These are phyloP conservation scores for Andrena dorsata DNA, from an alignment of 2,888 invertebrate species.

Conservation along the genomic window DNA sequence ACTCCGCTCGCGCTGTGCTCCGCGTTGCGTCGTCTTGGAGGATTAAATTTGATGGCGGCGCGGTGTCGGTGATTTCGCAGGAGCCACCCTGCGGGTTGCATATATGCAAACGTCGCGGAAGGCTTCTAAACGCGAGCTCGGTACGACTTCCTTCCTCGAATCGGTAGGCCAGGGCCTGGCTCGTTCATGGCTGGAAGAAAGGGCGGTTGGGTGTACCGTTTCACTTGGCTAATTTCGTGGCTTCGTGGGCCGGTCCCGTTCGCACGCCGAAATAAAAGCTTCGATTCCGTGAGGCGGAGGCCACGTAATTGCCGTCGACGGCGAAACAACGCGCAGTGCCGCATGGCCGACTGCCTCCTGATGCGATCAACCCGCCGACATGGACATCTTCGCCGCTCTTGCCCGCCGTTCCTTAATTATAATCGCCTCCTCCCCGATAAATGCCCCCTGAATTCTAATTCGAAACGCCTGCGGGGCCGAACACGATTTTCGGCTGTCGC, in stretches of 20 bases:
- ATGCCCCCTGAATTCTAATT: conserved; percentile 49
- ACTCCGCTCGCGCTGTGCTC: no score
- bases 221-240: conserved; percentile 68
- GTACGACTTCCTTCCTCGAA: conserved; percentile 57
- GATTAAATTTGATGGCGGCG: no score
- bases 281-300: conserved; percentile 56
- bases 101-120: conserved; percentile 37
- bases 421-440: conserved; percentile 48
- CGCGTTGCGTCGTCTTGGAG: no score
- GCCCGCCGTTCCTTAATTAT: conserved; percentile 60
- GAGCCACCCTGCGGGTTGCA: no score
- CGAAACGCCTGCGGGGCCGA: background rate
- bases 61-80: no score
- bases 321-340: conserved; percentile 37
- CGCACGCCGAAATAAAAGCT: conserved; percentile 69
- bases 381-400: conserved; percentile 11
- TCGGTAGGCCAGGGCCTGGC: conserved; percentile 16
- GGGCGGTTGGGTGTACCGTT: conserved; percentile 52
- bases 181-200: background rate
- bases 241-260: conserved; percentile 42
- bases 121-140: conserved; percentile 41
- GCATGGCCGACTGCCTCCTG: conserved; percentile 42
- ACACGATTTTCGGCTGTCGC: background rate
- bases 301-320: conserved; percentile 62
- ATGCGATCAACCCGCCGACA: conserved; percentile 36